These are phyloP conservation scores for Zaprionus lachaisei DNA, from an alignment of 1,140 invertebrate genomes.

Conservation along the genomic window DNA sequence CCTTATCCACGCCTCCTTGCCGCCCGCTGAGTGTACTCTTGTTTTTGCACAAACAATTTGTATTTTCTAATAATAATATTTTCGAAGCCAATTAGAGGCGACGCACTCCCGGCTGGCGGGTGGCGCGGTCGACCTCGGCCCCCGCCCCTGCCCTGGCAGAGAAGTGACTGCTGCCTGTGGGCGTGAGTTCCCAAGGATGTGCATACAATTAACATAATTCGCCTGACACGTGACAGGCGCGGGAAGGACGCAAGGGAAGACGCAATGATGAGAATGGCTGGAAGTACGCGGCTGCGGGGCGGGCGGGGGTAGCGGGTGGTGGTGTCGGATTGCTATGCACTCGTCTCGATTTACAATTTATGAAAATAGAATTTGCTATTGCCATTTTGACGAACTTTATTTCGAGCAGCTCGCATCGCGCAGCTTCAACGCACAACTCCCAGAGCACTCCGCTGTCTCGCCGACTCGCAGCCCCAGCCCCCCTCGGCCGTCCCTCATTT, in stretches of 20 bases:
- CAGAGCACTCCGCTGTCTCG: slow-evolving; percentile 18
- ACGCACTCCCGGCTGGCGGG: slow-evolving; percentile 39
- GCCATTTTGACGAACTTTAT: slow-evolving; percentile 73
- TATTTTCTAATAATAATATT: slow-evolving; percentile 71
- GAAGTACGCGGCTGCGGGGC: neutral
- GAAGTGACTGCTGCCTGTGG: slow-evolving; percentile 28
- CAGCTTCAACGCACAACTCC: slow-evolving; percentile 2
- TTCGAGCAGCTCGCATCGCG: slow-evolving; percentile 14
- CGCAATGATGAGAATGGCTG: neutral
- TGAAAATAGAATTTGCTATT: slow-evolving; percentile 79
- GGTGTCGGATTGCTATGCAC: slow-evolving; percentile 71
- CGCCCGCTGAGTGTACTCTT: slow-evolving; percentile 10
- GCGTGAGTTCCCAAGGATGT: slow-evolving; percentile 61
- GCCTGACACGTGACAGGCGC: slow-evolving; percentile 78
- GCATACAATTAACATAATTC: slow-evolving; percentile 84
- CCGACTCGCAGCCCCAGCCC: slow-evolving; percentile 23
- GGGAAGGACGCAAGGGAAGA: neutral
- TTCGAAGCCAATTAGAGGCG: slow-evolving; percentile 74
- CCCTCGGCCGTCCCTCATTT: neutral
- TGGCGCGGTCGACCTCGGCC: neutral
- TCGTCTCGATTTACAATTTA: slow-evolving; percentile 77
- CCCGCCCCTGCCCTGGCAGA: neutral
- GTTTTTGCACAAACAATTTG: slow-evolving; percentile 53
- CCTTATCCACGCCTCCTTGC: neutral
- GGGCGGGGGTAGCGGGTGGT: neutral